These are phyloP conservation scores for Trileptium ribeirensis DNA, from an alignment of 2,888 invertebrate species.

Conservation along the genomic window DNA sequence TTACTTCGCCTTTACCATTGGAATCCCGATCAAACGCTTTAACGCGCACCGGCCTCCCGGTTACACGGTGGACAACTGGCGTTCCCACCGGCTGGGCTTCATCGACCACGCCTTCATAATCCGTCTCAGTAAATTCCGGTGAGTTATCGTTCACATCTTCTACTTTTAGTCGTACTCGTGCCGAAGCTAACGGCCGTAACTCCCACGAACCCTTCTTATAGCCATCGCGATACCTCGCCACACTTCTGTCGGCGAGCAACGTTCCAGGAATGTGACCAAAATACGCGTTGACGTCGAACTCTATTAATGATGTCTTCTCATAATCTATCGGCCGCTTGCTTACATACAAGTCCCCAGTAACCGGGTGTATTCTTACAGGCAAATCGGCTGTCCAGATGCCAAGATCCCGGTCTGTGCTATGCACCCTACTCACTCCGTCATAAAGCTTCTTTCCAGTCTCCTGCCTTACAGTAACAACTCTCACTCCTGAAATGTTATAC, in stretches of 20 bases:
- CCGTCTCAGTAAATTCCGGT: constrained; percentile 66
- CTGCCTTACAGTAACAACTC: neutral
- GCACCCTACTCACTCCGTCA: neutral
- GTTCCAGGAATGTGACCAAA: neutral
- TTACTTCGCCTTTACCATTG: constrained; percentile 54
- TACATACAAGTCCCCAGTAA: neutral
- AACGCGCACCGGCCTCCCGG: constrained; percentile 61
- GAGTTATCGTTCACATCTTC: constrained; percentile 80
- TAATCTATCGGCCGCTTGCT: neutral
- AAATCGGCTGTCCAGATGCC: too few relatives aligned
- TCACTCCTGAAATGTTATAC: neutral
- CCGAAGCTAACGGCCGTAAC: constrained; percentile 49
- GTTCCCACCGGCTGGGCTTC: constrained; percentile 64
- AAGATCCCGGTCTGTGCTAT: neutral
- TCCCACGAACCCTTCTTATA: neutral
- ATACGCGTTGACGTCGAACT: neutral
- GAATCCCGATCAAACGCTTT: constrained; percentile 71
- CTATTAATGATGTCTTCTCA: neutral
- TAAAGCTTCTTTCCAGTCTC: neutral
- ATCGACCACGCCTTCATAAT: constrained; percentile 71
- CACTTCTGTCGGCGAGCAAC: too few relatives aligned
- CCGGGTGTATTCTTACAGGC: neutral
- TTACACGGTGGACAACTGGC: constrained; percentile 69
- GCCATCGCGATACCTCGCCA: too few relatives aligned
- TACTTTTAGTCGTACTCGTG: constrained; percentile 69